Evolutionary conservation across 2,113 vertebrate genomes (phyloP).

Genomic region (Nesogale talazaci): DNA sequence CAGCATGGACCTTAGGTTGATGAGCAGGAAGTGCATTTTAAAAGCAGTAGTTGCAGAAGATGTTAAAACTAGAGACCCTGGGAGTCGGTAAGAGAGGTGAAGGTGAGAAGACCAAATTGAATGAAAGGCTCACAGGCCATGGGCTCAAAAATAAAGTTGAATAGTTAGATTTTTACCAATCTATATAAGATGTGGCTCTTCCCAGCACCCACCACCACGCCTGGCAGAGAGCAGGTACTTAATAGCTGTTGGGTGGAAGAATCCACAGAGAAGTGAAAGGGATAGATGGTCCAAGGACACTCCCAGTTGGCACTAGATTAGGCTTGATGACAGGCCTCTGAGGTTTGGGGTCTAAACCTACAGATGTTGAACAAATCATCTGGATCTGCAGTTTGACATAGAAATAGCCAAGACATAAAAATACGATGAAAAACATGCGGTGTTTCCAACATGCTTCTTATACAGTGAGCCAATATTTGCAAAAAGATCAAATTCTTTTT

Average conservation of each 20-base stretch:
- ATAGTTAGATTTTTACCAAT: not conserved
- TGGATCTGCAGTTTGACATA: slow-evolving; percentile 37
- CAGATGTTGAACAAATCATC: slow-evolving; percentile 39
- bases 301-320: not conserved
- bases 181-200: not conserved
- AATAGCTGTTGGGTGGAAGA: slow-evolving; percentile 17
- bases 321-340: slow-evolving; percentile 6
- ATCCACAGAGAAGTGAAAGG: not conserved
- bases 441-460: slow-evolving; percentile 14
- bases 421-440: not conserved
- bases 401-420: slow-evolving; percentile 41
- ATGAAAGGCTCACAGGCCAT: not conserved
- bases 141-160: not conserved
- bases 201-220: not conserved
- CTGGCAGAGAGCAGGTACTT: not conserved
- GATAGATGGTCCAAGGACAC: not conserved
- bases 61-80: no score
- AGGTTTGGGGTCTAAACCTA: slow-evolving; percentile 46
- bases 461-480: slow-evolving; percentile 10
- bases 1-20: not conserved
- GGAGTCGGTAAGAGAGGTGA: no score
- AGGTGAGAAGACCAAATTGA: not conserved
- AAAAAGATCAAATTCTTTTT: slow-evolving; percentile 47
- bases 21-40: not conserved
- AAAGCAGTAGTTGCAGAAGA: not conserved